Percentiles rank a stretch among this genome's conserved stretches.
Evolutionary conservation across 92 coral and sea anemone genomes (phyloP).

Genomic region (Epizoanthus ramosus): DNA sequence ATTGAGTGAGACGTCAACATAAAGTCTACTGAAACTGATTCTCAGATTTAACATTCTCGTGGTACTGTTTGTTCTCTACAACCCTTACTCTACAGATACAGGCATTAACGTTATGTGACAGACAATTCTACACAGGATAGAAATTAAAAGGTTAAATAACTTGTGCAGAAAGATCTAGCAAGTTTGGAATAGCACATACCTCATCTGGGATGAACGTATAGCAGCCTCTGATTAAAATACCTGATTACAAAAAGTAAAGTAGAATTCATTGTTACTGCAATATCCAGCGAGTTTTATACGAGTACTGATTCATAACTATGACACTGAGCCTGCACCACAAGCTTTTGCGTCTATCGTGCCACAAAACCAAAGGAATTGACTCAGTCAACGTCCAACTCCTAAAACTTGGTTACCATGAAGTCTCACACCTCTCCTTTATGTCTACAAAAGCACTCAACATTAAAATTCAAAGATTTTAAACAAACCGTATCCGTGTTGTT

Average conservation of each 20-base stretch:
- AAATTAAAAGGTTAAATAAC: background rate
- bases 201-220: constrained; percentile 93
- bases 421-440: constrained; percentile 22
- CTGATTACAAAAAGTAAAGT: constrained; percentile 15
- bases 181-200: constrained; percentile 53
- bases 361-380: constrained; percentile 49
- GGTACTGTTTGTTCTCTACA: too few species aligned
- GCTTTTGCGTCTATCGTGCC: constrained; percentile 7
- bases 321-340: background rate
- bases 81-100: too few species aligned
- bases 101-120: too few species aligned
- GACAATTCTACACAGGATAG: background rate
- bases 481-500: too few species aligned
- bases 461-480: too few species aligned
- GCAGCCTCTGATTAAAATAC: constrained; percentile 81
- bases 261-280: background rate
- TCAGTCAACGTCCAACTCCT: constrained; percentile 23
- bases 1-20: too few species aligned
- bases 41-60: too few species aligned
- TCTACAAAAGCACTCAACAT: too few species aligned
- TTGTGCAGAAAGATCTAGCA: background rate
- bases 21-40: too few species aligned
- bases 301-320: background rate
- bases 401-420: background rate
- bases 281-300: background rate